Evolutionary conservation across 2,113 vertebrate species (phyloP), one percentile per base, ranked within the genome.

Genomic region (Passer domesticus): DNA sequence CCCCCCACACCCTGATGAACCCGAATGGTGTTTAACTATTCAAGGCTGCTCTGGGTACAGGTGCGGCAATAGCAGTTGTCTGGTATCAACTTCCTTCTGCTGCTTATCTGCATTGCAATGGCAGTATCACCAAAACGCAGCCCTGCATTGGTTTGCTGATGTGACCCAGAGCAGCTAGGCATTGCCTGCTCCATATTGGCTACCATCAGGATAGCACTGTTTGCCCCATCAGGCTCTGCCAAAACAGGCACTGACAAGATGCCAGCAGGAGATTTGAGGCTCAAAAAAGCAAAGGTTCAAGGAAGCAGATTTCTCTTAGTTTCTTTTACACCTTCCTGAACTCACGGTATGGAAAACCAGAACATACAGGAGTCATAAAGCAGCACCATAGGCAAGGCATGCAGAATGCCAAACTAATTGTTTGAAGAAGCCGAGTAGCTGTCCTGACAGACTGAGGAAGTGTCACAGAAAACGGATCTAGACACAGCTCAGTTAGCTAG

Each of bases 341-440:
- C 6, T 41, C 25, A 27, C 3, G 11, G 19, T 33, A 27, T 11
- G n/a, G 49, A 60, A 78, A 89, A 82, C 1, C 35, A 37, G n/a
- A 67, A 64, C 5, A 9, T 7, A 4, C 9, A 64, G 39, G 24
- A 86, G 13, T 31, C 27, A 25, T 6, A 17, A 47, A 68, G 16
- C 7, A 43, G 53, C 0, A 1, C 6, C 0, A 0, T 7, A 53
- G 16, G n/a, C n/a, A 21, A 39, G 22, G 31, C 24, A 28, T 46
- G 31, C 15, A 13, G 72, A 68, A 59, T 39, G 7, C 37, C 8
- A 24, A 75, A 43, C 10, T 4, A 49, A 33, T 39, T 35, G 10
- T 63, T 64, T 47, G 77, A 55, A 87, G 69, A 90, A 78, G 21
- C 14, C 31, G 35, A 22, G 37, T 3, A 28, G 20, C 53, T 74